Conservation (phyloP, 1,140 invertebrate species). For the Dufourea novaeangliae region DNA sequence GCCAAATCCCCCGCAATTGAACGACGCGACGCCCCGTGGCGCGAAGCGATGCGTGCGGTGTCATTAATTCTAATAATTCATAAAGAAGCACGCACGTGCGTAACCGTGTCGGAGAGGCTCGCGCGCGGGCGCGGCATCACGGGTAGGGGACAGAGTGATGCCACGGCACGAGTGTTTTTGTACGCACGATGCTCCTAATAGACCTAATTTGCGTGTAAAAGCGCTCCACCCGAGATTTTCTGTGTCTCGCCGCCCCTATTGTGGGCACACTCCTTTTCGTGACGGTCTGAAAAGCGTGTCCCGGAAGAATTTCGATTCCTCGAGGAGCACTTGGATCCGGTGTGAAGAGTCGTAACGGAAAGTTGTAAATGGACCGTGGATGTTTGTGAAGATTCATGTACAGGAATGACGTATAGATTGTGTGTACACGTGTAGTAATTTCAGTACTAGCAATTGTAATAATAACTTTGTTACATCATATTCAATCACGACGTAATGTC, state of each 20-base stretch:
- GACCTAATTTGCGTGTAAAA: constrained; percentile 79
- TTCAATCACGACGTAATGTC: too few relatives aligned
- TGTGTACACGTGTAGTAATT: too few relatives aligned
- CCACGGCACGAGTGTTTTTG: constrained; percentile 70
- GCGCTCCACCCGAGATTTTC: constrained; percentile 66
- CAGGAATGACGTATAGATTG: too few relatives aligned
- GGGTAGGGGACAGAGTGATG: constrained; percentile 56
- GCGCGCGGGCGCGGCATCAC: constrained; percentile 47
- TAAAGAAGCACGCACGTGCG: constrained; percentile 79
- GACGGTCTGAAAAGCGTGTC: neutral
- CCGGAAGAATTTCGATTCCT: constrained; percentile 27
- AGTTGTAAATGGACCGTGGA: too few relatives aligned
- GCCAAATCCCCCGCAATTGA: constrained; percentile 62
- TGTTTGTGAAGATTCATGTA: too few relatives aligned
- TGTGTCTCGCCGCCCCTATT: constrained; percentile 56
- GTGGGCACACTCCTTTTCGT: constrained; percentile 45
- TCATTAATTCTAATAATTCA: constrained; percentile 82
- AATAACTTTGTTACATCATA: too few relatives aligned
- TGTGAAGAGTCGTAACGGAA: too few relatives aligned
- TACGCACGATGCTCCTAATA: constrained; percentile 73
- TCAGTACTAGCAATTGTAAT: too few relatives aligned
- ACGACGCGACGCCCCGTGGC: constrained; percentile 68
- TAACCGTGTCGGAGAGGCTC: constrained; percentile 66
- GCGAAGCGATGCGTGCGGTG: constrained; percentile 74
- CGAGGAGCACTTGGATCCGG: too few relatives aligned